Percentiles rank a stretch among this genome's conserved stretches.
Evolutionary conservation across 2,113 vertebrate species (phyloP).

Genomic region (Lasiurus borealis): DNA sequence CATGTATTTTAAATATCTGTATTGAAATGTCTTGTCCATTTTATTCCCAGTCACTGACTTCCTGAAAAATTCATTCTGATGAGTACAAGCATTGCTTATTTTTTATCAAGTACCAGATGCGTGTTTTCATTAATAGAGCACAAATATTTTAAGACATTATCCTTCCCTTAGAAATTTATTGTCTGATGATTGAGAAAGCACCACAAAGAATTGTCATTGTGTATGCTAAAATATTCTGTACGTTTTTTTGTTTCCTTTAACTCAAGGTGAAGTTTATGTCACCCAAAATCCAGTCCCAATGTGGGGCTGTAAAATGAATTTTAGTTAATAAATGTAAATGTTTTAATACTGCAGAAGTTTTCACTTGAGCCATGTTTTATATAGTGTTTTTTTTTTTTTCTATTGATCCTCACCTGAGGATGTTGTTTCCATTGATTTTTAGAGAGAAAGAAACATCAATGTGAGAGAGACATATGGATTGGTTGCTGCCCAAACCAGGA

Average conservation of each 20-base stretch:
- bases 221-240: neutral
- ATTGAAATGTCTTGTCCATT: neutral
- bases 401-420: too few relatives aligned
- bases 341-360: slow-evolving; percentile 37
- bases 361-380: slow-evolving; percentile 17
- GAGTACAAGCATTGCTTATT: neutral
- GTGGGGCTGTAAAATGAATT: neutral
- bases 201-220: neutral
- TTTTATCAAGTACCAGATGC: neutral
- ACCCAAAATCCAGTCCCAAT: neutral
- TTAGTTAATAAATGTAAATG: slow-evolving; percentile 37
- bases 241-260: neutral
- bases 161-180: neutral
- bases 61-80: slow-evolving; percentile 29
- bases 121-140: neutral
- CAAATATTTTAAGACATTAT: neutral
- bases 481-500: too few relatives aligned
- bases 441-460: too few relatives aligned
- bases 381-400: neutral
- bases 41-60: neutral
- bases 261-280: neutral
- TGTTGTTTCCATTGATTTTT: too few relatives aligned
- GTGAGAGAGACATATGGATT: too few relatives aligned
- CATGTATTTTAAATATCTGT: neutral
- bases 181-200: neutral